Evolutionary conservation across 2,888 invertebrate genomes (phyloP).

Genomic region (Drosophila kanekoi): DNA sequence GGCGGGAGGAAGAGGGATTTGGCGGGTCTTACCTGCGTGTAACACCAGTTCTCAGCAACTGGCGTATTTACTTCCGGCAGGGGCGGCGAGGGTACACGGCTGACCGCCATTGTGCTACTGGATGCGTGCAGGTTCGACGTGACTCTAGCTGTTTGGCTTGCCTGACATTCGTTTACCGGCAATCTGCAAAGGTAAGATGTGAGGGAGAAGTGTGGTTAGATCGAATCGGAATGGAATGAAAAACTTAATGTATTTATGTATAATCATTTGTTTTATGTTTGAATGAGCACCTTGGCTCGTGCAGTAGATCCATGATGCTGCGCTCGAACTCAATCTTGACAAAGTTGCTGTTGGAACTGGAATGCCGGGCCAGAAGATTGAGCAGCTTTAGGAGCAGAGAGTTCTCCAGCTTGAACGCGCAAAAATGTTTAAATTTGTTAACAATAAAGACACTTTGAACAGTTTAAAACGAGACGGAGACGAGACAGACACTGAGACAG

Average conservation of each 20-base stretch:
- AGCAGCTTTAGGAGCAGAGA: slow-evolving; percentile 74
- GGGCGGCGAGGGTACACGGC: slow-evolving; percentile 97
- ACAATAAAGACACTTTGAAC: background rate
- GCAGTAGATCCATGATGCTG: slow-evolving; percentile 84
- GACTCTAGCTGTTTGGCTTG: slow-evolving; percentile 94
- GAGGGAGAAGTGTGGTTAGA: slow-evolving; percentile 54
- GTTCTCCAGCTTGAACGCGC: slow-evolving; percentile 74
- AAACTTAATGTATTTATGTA: background rate
- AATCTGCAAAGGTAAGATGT: slow-evolving; percentile 88
- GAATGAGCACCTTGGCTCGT: slow-evolving; percentile 72
- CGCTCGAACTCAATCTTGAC: slow-evolving; percentile 84
- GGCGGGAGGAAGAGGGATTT: background rate
- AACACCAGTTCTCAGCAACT: slow-evolving; percentile 99
- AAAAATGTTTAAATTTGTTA: background rate
- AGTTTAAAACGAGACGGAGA: slow-evolving; percentile 4
- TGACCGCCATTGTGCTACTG: slow-evolving; percentile 97
- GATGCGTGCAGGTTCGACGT: slow-evolving; percentile 91
- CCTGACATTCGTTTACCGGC: slow-evolving; percentile 91
- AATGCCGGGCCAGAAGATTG: slow-evolving; percentile 69
- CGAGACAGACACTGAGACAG: slow-evolving; percentile 22
- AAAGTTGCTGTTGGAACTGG: slow-evolving; percentile 62
- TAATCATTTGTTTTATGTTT: background rate
- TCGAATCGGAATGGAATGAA: background rate
- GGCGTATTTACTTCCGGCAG: slow-evolving; percentile 98
- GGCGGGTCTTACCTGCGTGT: slow-evolving; percentile 94